phyloP scores from a whole-genome alignment of 2,113 vertebrate genomes.

The Saccopteryx bilineata region DNA sequence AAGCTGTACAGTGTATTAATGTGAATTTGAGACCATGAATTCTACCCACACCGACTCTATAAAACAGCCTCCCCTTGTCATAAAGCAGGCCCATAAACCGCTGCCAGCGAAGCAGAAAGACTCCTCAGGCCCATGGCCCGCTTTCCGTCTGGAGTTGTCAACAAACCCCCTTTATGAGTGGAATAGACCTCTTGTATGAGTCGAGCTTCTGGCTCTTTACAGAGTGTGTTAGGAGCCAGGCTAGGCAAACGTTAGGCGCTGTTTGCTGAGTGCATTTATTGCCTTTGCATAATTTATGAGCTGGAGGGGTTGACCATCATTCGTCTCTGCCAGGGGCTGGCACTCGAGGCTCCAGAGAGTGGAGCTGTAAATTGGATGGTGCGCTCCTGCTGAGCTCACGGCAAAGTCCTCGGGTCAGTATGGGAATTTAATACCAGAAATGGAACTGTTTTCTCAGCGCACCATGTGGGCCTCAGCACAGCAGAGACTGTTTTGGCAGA shows the following conservation, averaged over 20 bases:
- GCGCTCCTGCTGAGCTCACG: conserved; percentile 92
- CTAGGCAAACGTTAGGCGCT: conserved; percentile 87
- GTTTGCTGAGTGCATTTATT: conserved; percentile 96
- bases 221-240: conserved; percentile 86
- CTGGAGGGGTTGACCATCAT: conserved; percentile 93
- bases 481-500: conserved; percentile 88
- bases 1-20: not conserved
- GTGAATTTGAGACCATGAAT: not conserved
- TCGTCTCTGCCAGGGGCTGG: conserved; percentile 93
- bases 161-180: conserved; percentile 85
- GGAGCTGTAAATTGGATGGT: conserved; percentile 97
- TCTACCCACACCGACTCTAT: conserved; percentile 58
- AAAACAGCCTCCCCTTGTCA: conserved; percentile 66
- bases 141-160: conserved; percentile 72
- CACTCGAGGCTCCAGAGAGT: conserved; percentile 91
- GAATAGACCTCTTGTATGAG: conserved; percentile 84
- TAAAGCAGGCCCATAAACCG: conserved; percentile 16
- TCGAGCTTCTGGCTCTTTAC: conserved; percentile 84
- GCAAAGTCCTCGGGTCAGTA: conserved; percentile 90
- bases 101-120: conserved; percentile 63
- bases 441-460: conserved; percentile 89
- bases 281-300: conserved; percentile 98
- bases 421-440: conserved; percentile 90
- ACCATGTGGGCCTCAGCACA: conserved; percentile 89
- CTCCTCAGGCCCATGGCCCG: conserved; percentile 1